phyloP scores from a whole-genome alignment of 1,140 invertebrate species.

The Scaptodrosophila lebanonensis region DNA sequence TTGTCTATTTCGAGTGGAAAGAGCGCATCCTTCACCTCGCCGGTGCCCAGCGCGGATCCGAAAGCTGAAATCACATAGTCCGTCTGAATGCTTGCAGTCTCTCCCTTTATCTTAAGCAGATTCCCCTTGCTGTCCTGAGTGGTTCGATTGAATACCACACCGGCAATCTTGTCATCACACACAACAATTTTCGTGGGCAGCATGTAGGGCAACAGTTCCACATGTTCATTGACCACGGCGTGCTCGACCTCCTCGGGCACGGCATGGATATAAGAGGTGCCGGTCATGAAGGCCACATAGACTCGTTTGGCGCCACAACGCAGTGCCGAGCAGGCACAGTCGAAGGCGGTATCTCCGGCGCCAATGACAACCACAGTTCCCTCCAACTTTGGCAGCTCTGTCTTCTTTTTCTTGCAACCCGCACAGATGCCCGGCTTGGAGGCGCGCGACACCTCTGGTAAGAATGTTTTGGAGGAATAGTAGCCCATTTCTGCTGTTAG shows the following conservation, averaged over 20 bases:
- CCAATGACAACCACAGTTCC: constrained; percentile 96
- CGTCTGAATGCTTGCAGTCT: constrained; percentile 88
- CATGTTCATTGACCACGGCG: constrained; percentile 97
- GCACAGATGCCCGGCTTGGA: constrained; percentile 93
- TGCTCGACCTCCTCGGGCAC: constrained; percentile 98
- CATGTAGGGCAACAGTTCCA: constrained; percentile 97
- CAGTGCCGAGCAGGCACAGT: constrained; percentile 98
- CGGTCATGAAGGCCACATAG: constrained; percentile 93
- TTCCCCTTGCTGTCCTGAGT: constrained; percentile 87
- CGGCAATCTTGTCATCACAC: constrained; percentile 83
- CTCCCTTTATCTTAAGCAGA: constrained; percentile 92
- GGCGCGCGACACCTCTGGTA: constrained; percentile 90
- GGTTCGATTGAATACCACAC: constrained; percentile 88
- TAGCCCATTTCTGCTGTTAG: constrained; percentile 90
- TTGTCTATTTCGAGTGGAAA: constrained; percentile 80
- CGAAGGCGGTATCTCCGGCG: constrained; percentile 98
- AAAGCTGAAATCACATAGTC: constrained; percentile 95
- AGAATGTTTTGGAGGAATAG: constrained; percentile 96
- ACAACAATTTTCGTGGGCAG: constrained; percentile 89
- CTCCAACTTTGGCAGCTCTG: constrained; percentile 85
- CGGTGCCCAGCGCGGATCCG: constrained; percentile 80
- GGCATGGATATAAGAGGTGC: constrained; percentile 95
- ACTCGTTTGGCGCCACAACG: constrained; percentile 95
- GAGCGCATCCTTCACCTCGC: constrained; percentile 86
- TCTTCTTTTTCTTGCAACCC: constrained; percentile 81